These are phyloP conservation scores for Propsilocerus akamusi DNA, from an alignment of 1,140 invertebrate genomes.

Conservation along the genomic window DNA sequence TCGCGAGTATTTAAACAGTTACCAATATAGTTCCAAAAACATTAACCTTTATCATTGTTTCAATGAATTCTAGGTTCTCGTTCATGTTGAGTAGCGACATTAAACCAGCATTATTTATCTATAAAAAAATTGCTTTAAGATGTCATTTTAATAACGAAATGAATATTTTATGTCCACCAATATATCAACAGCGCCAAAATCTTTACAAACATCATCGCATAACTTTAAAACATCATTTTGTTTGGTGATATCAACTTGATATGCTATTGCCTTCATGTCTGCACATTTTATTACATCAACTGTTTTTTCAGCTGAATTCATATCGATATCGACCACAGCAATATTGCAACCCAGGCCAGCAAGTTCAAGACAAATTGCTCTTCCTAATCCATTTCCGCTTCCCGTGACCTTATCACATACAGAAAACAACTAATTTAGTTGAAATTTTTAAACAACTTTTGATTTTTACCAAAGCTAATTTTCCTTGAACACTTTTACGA, in stretches of 20 bases:
- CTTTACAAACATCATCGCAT: conserved; percentile 16
- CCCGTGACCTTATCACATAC: conserved; percentile 15
- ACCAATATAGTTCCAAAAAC: conserved; percentile 21
- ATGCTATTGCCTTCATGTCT: conserved; percentile 17
- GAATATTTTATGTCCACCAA: conserved; percentile 8
- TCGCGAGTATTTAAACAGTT: background rate
- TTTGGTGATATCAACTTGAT: conserved; percentile 7
- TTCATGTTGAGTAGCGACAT: conserved; percentile 21
- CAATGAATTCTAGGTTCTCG: conserved; percentile 18
- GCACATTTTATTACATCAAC: conserved; percentile 16
- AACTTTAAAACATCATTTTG: background rate
- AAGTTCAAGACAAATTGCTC: conserved; percentile 19
- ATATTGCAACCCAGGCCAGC: conserved; percentile 20
- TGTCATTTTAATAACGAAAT: background rate
- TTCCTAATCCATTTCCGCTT: conserved; percentile 21
- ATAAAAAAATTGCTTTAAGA: background rate
- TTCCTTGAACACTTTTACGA: background rate
- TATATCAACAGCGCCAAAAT: conserved; percentile 21
- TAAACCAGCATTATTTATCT: conserved; percentile 19
- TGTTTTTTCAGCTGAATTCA: conserved; percentile 20
- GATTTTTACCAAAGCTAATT: background rate
- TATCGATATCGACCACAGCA: conserved; percentile 21
- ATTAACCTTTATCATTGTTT: conserved; percentile 19
- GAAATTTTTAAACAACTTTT: background rate
- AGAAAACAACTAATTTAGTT: too few species aligned